Base-by-base conservation (phyloP, 2,888 invertebrate species). In the Eretmocerus hayati region DNA sequence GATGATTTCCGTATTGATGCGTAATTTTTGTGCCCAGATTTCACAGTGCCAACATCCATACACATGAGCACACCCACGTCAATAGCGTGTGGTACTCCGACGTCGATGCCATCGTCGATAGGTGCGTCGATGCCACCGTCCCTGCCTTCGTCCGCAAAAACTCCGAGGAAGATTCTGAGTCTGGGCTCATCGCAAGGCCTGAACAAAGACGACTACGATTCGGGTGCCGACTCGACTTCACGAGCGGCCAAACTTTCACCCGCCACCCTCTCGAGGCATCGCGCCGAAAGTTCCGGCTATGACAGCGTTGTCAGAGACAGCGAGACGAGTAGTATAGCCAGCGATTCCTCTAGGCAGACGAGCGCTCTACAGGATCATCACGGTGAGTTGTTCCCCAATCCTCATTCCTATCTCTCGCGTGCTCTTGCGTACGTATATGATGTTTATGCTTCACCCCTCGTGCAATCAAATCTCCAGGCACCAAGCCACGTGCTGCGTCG, bases 271-370 rank as follows among this genome's bases (percentile, higher is more conserved):
- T 87, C 87, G 1, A 75, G 87, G 57, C 64, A 69, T 53, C 78
- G 87, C 42, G 88, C 90, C 3, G 90, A 91, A 67, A 90, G 89
- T 62, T 77, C 77, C 41, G 93, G 93, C 2, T 93, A 92, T 63
- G 93, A 93, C 65, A 91, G 90, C 61, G 88, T 92, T 56, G 85
- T 90, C 9, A 76, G 91, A 53, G 91, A 91, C 69, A 87, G 87
- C 58, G 91, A 92, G 65, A 90, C 88, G 53, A 90, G 90, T 19
- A 90, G 88, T 50, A 81, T 89, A 58, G 89, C 88, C 56, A 91
- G 91, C 15, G 81, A 77, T 53, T 76, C 75, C 8, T 77, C 76
- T 40, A 66, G 77, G 53, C 68, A 75, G 48, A 76, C 76, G 13
- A 74, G 74, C 54, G 67, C 66, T n/a, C 62, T 71, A 21, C 69